These are phyloP conservation scores for Phenganax marumi DNA, from an alignment of 92 coral and sea anemone species.

Conservation along the genomic window DNA sequence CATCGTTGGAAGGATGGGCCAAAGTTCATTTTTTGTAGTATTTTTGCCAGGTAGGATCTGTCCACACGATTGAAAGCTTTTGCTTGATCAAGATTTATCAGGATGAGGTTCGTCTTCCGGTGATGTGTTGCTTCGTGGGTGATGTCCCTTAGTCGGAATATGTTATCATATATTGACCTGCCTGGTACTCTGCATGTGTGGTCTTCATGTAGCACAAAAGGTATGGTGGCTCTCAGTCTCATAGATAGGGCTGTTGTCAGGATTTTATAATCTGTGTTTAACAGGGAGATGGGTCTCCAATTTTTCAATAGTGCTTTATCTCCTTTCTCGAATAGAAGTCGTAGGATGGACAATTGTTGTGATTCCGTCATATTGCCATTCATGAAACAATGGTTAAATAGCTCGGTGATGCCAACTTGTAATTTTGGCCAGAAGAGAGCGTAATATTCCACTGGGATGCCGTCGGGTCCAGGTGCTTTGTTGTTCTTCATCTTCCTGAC, in stretches of 20 bases:
- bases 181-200: not conserved
- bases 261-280: not conserved
- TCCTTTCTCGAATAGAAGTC: not conserved
- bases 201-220: not conserved
- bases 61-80: conserved; percentile 10
- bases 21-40: conserved; percentile 23
- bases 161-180: conserved; percentile 11
- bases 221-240: not conserved
- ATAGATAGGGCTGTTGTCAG: not conserved
- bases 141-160: conserved; percentile 15
- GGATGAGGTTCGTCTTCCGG: not conserved
- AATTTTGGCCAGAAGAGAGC: not conserved
- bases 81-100: not conserved
- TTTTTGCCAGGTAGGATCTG: conserved; percentile 22
- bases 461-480: conserved; percentile 1
- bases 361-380: not conserved
- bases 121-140: not conserved
- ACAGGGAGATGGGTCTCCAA: not conserved
- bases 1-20: conserved; percentile 46
- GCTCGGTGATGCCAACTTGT: not conserved
- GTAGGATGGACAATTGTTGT: not conserved
- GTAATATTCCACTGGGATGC: not conserved
- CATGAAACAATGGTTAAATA: not conserved
- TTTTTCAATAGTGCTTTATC: not conserved
- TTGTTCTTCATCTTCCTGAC: not conserved